Percentiles rank a stretch among this genome's conserved stretches.
phyloP scores from a whole-genome alignment of 2,113 vertebrate genomes.

The Xenus cinereus region DNA sequence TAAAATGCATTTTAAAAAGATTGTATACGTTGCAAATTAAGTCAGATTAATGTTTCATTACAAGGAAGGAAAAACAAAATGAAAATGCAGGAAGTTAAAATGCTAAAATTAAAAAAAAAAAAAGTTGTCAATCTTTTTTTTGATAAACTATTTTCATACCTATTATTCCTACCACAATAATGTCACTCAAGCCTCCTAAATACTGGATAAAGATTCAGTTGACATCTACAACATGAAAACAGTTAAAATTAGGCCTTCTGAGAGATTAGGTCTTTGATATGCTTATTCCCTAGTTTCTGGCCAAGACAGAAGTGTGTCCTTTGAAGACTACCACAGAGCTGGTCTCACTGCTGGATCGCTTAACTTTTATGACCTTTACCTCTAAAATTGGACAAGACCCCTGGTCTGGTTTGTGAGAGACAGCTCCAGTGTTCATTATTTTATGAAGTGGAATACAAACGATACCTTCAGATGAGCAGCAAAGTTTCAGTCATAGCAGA shows the following conservation, averaged over 20 bases:
- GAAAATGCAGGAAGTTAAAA: not conserved
- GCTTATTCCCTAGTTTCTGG: constrained; percentile 53
- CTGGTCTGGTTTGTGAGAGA: constrained; percentile 73
- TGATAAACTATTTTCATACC: not conserved
- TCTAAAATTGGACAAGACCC: constrained; percentile 73
- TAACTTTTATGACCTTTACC: constrained; percentile 82
- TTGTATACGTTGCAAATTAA: not conserved
- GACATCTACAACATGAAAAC: not conserved
- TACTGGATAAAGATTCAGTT: not conserved
- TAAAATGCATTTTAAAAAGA: not conserved
- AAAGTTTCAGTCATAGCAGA: constrained; percentile 69
- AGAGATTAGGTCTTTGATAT: constrained; percentile 75
- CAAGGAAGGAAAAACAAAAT: not conserved
- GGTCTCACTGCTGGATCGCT: constrained; percentile 84
- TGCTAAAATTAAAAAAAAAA: not conserved
- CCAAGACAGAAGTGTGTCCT: constrained; percentile 66
- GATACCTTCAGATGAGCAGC: constrained; percentile 70
- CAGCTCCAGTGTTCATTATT: constrained; percentile 61
- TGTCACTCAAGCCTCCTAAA: not conserved
- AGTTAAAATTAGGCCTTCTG: constrained; percentile 69
- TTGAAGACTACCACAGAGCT: constrained; percentile 74
- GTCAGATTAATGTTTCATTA: not conserved
- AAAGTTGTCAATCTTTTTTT: not conserved
- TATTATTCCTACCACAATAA: not conserved
- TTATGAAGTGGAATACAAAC: constrained; percentile 77